Percentiles rank a stretch among this genome's conserved stretches.
These are phyloP conservation scores for Vanessa cardui DNA, from an alignment of 2,888 invertebrate genomes.

Conservation along the genomic window DNA sequence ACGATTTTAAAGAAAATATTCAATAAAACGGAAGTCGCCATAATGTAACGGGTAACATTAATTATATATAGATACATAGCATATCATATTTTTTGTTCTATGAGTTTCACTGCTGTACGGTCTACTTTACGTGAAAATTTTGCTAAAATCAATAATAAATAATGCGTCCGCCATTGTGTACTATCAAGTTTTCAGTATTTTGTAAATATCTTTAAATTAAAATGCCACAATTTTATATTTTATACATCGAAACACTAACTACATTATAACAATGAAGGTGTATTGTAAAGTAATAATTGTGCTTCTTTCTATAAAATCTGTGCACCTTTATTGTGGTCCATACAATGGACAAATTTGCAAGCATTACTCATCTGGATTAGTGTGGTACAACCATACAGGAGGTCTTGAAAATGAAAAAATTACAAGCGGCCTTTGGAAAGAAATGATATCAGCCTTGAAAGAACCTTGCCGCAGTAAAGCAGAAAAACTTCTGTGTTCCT, in stretches of 20 bases:
- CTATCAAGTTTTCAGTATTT: slow-evolving; percentile 55
- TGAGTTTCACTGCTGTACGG: slow-evolving; percentile 28
- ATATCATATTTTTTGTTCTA: slow-evolving; percentile 11
- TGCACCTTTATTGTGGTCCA: slow-evolving; percentile 90
- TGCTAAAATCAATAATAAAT: slow-evolving; percentile 74
- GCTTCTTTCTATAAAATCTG: slow-evolving; percentile 70
- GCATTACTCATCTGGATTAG: slow-evolving; percentile 85
- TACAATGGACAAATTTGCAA: slow-evolving; percentile 93
- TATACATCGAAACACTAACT: slow-evolving; percentile 60
- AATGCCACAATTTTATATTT: slow-evolving; percentile 64
- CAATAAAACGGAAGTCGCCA: neutral
- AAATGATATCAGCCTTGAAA: slow-evolving; percentile 89
- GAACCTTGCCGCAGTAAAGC: slow-evolving; percentile 94
- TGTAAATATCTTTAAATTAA: slow-evolving; percentile 46
- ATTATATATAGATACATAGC: neutral
- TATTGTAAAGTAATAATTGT: slow-evolving; percentile 62
- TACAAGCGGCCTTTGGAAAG: slow-evolving; percentile 91
- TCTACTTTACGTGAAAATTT: slow-evolving; percentile 44
- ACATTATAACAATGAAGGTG: slow-evolving; percentile 66
- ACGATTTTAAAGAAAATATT: neutral
- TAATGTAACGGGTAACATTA: slow-evolving; percentile 22
- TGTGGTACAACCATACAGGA: slow-evolving; percentile 90
- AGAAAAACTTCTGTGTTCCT: slow-evolving; percentile 94
- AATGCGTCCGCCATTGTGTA: slow-evolving; percentile 76
- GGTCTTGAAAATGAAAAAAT: slow-evolving; percentile 93